phyloP scores from a whole-genome alignment of 2,113 vertebrate species.

The Limnothrissa miodon region DNA sequence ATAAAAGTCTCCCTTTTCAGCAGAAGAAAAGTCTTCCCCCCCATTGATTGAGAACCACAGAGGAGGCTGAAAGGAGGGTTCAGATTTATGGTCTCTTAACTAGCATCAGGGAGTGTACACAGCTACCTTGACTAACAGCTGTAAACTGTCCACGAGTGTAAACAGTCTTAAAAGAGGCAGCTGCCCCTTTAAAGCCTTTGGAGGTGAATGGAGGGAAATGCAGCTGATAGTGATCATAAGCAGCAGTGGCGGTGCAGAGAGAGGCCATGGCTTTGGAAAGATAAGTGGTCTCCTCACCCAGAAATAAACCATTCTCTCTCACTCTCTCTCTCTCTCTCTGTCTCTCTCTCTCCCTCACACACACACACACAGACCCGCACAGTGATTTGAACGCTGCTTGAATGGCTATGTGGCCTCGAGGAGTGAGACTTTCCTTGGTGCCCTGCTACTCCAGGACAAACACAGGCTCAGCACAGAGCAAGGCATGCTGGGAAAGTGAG shows the following conservation, averaged over 20 bases:
- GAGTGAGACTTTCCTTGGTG: neutral
- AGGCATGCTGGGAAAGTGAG: constrained; percentile 31
- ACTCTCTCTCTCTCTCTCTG: neutral
- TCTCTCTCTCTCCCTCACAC: neutral
- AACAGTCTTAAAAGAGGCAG: neutral
- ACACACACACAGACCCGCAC: neutral
- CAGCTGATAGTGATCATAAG: neutral
- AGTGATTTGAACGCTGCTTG: too few relatives aligned
- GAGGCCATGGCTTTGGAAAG: neutral
- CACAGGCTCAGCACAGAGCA: neutral
- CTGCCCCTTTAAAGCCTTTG: neutral
- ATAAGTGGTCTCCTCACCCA: neutral
- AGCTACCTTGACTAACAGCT: neutral
- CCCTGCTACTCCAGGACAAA: neutral
- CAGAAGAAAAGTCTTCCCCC: neutral
- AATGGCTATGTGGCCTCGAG: neutral
- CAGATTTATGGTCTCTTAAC: neutral
- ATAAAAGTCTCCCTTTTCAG: neutral
- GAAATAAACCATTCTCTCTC: neutral
- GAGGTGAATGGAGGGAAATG: neutral
- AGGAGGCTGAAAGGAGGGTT: neutral
- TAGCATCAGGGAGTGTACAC: neutral
- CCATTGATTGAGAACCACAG: neutral
- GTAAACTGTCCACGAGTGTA: neutral
- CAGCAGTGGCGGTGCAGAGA: neutral